These are phyloP conservation scores for Nomada fucata DNA, from an alignment of 2,888 invertebrate species.

Conservation along the genomic window DNA sequence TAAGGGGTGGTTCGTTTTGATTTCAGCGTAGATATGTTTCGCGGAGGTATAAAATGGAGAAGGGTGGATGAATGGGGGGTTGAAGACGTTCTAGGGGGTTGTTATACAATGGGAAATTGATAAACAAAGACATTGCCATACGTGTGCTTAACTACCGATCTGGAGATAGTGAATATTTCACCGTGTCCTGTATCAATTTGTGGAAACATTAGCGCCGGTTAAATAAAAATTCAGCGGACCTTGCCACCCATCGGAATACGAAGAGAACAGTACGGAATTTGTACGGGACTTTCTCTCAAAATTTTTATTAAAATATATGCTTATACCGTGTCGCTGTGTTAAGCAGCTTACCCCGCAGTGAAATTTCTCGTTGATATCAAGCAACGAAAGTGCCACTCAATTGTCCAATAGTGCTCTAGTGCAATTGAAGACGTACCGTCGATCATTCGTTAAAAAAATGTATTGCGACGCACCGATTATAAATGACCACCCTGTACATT, in stretches of 20 bases:
- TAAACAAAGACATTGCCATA: neutral
- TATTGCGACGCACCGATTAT: neutral
- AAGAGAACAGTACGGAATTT: neutral
- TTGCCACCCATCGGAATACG: neutral
- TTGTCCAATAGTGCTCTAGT: too few species aligned
- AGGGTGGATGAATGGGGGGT: neutral
- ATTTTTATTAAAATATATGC: neutral
- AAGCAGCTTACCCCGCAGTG: too few species aligned
- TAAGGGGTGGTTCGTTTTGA: neutral
- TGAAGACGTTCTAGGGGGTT: neutral
- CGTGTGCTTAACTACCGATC: neutral
- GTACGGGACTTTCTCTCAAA: neutral
- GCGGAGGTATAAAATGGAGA: neutral
- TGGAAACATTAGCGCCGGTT: neutral
- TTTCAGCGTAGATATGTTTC: neutral
- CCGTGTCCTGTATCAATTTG: too few species aligned
- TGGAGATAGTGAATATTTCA: neutral
- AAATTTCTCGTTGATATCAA: too few species aligned
- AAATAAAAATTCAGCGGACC: too few species aligned
- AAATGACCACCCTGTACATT: conserved; percentile 13
- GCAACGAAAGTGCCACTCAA: neutral
- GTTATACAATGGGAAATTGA: neutral
- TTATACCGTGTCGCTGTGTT: too few species aligned
- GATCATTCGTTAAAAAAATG: neutral
- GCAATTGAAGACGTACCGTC: too few species aligned